These are phyloP conservation scores for Tadarida brasiliensis DNA, from an alignment of 2,797 vertebrate genomes.

Conservation along the genomic window DNA sequence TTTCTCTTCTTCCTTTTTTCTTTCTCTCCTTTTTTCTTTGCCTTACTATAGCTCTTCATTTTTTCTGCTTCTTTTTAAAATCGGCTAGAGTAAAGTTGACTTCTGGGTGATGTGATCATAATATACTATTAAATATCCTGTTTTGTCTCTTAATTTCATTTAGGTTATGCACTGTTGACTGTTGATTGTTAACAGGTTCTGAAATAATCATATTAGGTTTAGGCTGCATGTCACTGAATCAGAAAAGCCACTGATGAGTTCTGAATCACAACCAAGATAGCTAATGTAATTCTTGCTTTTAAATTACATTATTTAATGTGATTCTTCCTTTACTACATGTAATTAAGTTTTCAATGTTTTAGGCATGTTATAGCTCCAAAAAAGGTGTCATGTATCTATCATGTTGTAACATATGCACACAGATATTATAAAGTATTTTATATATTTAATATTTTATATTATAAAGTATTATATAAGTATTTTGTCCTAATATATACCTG, in stretches of 20 bases:
- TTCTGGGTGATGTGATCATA: conserved; percentile 84
- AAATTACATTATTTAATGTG: conserved; percentile 85
- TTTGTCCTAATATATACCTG: not conserved
- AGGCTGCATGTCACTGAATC: conserved; percentile 86
- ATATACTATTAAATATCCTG: conserved; percentile 85
- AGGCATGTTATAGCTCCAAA: conserved; percentile 42
- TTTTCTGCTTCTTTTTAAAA: conserved; percentile 83
- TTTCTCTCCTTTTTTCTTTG: not conserved
- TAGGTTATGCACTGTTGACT: conserved; percentile 86
- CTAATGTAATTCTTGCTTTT: conserved; percentile 87
- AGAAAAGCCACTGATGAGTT: conserved; percentile 84
- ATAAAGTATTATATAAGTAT: no score
- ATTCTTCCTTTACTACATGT: conserved; percentile 77
- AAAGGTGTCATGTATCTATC: not conserved
- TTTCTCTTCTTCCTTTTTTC: not conserved
- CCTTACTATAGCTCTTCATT: conserved; percentile 18
- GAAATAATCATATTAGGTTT: conserved; percentile 88
- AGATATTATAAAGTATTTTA: not conserved
- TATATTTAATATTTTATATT: no score
- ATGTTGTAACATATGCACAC: not conserved
- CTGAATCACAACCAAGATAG: conserved; percentile 84
- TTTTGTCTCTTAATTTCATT: conserved; percentile 87
- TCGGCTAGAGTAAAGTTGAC: conserved; percentile 75
- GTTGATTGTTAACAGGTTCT: conserved; percentile 91
- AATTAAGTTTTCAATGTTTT: conserved; percentile 73